Base-by-base conservation (phyloP, 2,113 vertebrate genomes). In the Melospiza georgiana region DNA sequence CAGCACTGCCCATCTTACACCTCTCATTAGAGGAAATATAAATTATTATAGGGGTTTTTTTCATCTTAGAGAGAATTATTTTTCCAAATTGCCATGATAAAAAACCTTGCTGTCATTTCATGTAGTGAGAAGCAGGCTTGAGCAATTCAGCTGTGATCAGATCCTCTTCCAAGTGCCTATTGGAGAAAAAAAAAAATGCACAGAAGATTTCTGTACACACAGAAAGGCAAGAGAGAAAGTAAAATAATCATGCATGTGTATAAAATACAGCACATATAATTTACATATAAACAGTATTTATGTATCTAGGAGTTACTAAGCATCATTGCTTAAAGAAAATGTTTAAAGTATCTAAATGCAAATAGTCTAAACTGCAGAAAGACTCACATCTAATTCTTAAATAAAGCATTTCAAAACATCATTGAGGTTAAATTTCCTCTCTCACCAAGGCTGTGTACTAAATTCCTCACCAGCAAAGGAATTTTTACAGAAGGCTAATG, bases 401-500 rank as follows among this genome's bases (percentile, higher is more conserved):
- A 96, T 77, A 94, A 94, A 89, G 80, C 89, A 73, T 93, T 91
- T 95, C 66, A 94, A 85, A 96, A 96, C 44, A 89, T 68, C 95
- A 96, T 58, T 91, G 84, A 95, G 67, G 89, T 92, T 95, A 96
- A 97, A 86, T 94, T 96, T 94, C 89, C 94, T 84, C 75, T 94
- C 94, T 97, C 77, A 83, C 84, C 89, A 94, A 94, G 87, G 43
- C 81, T 95, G 62, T 89, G 88, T 94, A 97, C 97, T 96, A 96
- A 97, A 98, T 97, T 98, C 94, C 95, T 98, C 88, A 94, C 87
- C 73, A 68, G 94, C 46, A 97, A 97, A 97, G 89, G 94, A 96
- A 97, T 96, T 97, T 97, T 97, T 98, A 97, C 72, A n/a, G 94
- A 97, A 97, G 86, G 96, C 96, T 97, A 97, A 97, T 97, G 96